Base-by-base conservation (phyloP, 2,797 vertebrate genomes). In the Falco naumanni region DNA sequence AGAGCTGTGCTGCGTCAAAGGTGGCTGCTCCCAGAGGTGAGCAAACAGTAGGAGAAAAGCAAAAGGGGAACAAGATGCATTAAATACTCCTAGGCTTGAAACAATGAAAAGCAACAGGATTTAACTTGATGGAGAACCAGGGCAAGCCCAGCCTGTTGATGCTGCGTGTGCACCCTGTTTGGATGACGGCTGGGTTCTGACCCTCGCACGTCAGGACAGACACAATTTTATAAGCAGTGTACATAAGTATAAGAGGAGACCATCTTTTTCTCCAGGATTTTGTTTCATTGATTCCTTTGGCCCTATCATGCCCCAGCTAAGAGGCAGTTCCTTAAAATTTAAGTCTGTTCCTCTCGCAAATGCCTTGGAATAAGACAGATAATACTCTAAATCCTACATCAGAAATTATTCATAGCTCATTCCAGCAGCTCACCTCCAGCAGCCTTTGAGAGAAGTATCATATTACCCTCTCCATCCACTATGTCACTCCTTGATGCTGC, bases 121-220 rank as follows among this genome's bases (percentile, higher is more conserved):
- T 69, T 51, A 34, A 53, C 12, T 47, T 65, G 26, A 6, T 84
- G 33, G 21, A 84, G 33, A 89, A 11, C 3, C 5, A 17, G 15
- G 26, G 11, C 2, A 25, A 82, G 11, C 10, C 9, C 21, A 53
- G 31, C 1, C 1, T 1, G 2, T 57, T 84, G n/a, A 64, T 57
- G 4, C 15, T 74, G 69, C 13, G 5, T 64, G 82, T 48, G 39
- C 22, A 28, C 31, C 6, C 19, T 50, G 6, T 82, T 76, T 50
- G 63, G 66, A 19, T 1, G 6, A 8, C 69, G 47, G 10, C 19
- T 84, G 29, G 26, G 16, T 22, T 69, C 16, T 45, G 57, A 54
- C 22, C 7, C 45, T 86, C 1, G 1, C 8, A 20, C 4, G 8
- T 50, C 45, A 56, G 15, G 26, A 28, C 5, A 29, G 29, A 3